These are phyloP conservation scores for Sarcophaga rosellei DNA, from an alignment of 2,888 invertebrate species.

Conservation along the genomic window DNA sequence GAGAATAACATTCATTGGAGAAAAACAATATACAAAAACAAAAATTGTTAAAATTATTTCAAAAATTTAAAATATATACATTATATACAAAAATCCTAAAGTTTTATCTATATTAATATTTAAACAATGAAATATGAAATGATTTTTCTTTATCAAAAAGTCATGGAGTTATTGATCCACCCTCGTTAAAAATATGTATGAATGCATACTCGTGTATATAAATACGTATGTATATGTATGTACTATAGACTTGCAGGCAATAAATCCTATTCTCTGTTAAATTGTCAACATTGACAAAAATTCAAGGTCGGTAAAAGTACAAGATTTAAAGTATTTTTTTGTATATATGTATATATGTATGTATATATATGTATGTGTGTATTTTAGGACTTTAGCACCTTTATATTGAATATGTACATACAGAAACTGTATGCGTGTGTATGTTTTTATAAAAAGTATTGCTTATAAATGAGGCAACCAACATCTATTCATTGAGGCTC, in stretches of 20 bases:
- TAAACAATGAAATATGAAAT: too few relatives aligned
- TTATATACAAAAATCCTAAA: too few relatives aligned
- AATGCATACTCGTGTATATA: too few relatives aligned
- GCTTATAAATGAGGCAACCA: conserved; percentile 62
- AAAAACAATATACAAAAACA: too few relatives aligned
- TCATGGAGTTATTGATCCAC: too few relatives aligned
- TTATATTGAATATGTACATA: background rate
- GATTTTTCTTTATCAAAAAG: too few relatives aligned
- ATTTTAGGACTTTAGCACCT: conserved; percentile 62
- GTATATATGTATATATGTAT: background rate
- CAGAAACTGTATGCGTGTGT: background rate
- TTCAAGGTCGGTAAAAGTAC: conserved; percentile 69
- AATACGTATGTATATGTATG: too few relatives aligned
- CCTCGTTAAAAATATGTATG: too few relatives aligned
- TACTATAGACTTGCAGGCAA: conserved; percentile 49
- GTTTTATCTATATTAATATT: too few relatives aligned
- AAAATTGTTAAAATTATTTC: too few relatives aligned
- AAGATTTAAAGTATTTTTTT: conserved; percentile 39
- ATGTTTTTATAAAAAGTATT: conserved; percentile 14
- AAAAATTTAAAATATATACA: too few relatives aligned
- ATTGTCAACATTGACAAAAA: conserved; percentile 73
- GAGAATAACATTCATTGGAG: background rate
- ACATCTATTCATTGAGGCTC: conserved; percentile 30
- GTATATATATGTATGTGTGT: background rate
- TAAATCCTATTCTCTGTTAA: conserved; percentile 70